Evolutionary conservation across 30 jellyfish, hydroid and myxozoan species (phyloP).

Genomic region (Nemopilema nomurai): DNA sequence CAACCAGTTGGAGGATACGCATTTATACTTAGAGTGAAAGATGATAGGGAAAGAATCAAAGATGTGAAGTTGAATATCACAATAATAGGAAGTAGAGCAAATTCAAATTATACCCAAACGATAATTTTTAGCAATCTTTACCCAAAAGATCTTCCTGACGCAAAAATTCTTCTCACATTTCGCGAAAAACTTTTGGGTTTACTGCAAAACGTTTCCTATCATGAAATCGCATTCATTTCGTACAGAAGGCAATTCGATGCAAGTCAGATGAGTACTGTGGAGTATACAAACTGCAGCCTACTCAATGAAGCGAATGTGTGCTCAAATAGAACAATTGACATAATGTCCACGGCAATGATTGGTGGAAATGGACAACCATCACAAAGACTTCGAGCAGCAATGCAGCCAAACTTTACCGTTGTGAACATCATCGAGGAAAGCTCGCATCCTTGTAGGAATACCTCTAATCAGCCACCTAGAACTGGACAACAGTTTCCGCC

Average conservation of each 20-base stretch:
- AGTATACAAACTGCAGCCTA: slow-evolving; percentile 49
- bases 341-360: background rate
- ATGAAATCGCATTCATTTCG: slow-evolving; percentile 23
- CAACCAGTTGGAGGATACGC: slow-evolving; percentile 74
- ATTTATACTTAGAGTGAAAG: slow-evolving; percentile 37
- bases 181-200: background rate
- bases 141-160: background rate
- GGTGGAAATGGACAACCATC: slow-evolving; percentile 32
- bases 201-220: slow-evolving; percentile 6
- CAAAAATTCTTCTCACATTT: slow-evolving; percentile 22
- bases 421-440: slow-evolving; percentile 13
- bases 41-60: background rate
- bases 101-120: slow-evolving; percentile 15
- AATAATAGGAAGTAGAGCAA: slow-evolving; percentile 31
- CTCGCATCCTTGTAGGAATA: slow-evolving; percentile 27
- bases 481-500: slow-evolving; percentile 3
- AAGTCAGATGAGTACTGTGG: slow-evolving; percentile 18
- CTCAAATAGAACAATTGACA: background rate
- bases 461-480: slow-evolving; percentile 25
- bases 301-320: slow-evolving; percentile 14
- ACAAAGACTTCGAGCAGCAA: background rate
- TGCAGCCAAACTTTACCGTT: slow-evolving; percentile 18
- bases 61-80: slow-evolving; percentile 21
- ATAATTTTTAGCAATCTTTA: slow-evolving; percentile 6
- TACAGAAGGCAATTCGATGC: slow-evolving; percentile 19